phyloP scores from a whole-genome alignment of 2,113 vertebrate species.

The Canis aureus region DNA sequence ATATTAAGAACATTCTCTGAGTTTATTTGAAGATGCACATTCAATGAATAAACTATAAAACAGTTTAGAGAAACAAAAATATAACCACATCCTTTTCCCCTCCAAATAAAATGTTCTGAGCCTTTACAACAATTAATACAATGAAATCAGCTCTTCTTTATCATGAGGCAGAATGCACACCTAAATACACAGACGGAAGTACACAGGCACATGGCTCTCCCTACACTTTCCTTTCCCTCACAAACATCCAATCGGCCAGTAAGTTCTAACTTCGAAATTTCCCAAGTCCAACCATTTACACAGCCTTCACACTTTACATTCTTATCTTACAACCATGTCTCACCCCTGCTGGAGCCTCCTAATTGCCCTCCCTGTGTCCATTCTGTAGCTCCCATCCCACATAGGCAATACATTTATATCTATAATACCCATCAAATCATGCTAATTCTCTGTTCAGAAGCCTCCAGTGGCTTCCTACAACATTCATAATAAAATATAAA shows the following conservation, averaged over 20 bases:
- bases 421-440: neutral
- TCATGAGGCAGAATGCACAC: neutral
- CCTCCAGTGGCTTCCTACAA: neutral
- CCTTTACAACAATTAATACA: neutral
- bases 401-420: neutral
- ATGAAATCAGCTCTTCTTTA: neutral
- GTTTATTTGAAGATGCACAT: neutral
- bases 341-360: fast-evolving
- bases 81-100: neutral
- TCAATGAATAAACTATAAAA: neutral
- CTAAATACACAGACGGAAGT: neutral
- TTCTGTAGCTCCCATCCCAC: neutral
- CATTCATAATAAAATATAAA: neutral
- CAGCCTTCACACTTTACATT: neutral
- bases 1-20: neutral
- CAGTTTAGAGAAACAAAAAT: neutral
- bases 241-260: neutral
- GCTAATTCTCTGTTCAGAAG: neutral
- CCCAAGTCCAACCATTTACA: neutral
- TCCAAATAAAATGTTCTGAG: neutral
- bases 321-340: neutral
- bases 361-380: neutral
- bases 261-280: neutral
- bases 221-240: neutral
- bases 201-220: neutral